Evolutionary conservation across 23 tunicate genomes (phyloP), one percentile per base, ranked within the genome.

Genomic region (Ascidia mentula): DNA sequence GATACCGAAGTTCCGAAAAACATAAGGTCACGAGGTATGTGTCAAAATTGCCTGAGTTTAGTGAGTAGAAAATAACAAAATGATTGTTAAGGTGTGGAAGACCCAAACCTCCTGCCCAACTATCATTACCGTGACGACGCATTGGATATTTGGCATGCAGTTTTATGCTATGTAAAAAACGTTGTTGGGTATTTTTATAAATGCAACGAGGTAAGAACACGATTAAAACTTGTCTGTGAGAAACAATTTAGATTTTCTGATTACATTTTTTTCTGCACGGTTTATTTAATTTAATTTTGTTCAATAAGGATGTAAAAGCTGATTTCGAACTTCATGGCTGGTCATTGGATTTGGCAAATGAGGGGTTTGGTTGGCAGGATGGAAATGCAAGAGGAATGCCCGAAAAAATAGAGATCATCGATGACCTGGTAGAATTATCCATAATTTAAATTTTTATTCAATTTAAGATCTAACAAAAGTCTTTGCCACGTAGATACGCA

Each of bases 341-440:
- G 34, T 38, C 72, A 30, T 34, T 37, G 46, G 84, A 80, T 31
- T 8, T 80, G 72, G 84, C 84, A 5, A 35, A 31, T 18, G 84
- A 80, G 69, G 84, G 84, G 18, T 0, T 80, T 12, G 84, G 84
- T 34, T 80, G 84, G 84, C 45, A 65, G 37, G 83, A 61, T 79
- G 83, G 83, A 60, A 37, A 79, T 22, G 61, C 83, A 37, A 79
- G 74, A 60, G 83, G 83, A 40, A 60, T 79, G 83, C 42, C 39
- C 12, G 38, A 72, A 13, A 37, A 65, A 32, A 79, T 79, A 18
- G 32, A 60, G 22, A 6, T 30, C 18, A 18, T 79, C 32, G 74
- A 79, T 30, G 42, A 20, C 18, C 35, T 79, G 81, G 81, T 77
- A 46, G 24, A 42, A 15, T 53, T 5, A 53, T 53, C 28, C 53